Conservation (phyloP, 1,140 invertebrate genomes). For the Ditylenchus dipsaci region DNA sequence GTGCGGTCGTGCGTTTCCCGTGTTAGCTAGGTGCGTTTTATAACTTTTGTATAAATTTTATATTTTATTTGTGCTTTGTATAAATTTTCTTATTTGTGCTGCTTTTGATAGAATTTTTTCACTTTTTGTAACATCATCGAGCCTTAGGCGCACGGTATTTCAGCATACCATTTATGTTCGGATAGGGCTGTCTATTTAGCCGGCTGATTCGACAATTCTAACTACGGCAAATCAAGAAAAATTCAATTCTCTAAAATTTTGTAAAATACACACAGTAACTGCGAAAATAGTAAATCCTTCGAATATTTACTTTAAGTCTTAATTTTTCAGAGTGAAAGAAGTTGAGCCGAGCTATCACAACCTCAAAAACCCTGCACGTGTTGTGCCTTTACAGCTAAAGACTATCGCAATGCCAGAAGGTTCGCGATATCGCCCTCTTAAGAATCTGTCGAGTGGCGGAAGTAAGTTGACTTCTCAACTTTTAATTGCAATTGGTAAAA, state of each 20-base stretch:
- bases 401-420: conserved; percentile 76
- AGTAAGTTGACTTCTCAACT: conserved; percentile 43
- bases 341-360: conserved; percentile 80
- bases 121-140: no score
- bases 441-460: conserved; percentile 79
- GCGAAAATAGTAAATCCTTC: conserved; percentile 1
- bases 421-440: conserved; percentile 75
- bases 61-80: no score
- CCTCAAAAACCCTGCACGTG: conserved; percentile 84
- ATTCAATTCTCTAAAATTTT: neutral
- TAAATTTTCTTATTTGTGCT: no score
- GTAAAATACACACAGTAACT: neutral
- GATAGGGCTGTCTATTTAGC: no score
- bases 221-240: no score
- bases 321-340: conserved; percentile 61
- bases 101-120: no score
- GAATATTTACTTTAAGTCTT: neutral
- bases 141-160: no score
- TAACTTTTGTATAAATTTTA: no score
- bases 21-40: no score
- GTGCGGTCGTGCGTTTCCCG: no score
- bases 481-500: neutral
- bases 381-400: conserved; percentile 86
- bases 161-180: no score
- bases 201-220: no score